A percentile compares a stretch with the other conserved stretches of the same genome.
These are phyloP conservation scores for Melanerpes formicivorus DNA, from an alignment of 2,113 vertebrate genomes.

Conservation along the genomic window DNA sequence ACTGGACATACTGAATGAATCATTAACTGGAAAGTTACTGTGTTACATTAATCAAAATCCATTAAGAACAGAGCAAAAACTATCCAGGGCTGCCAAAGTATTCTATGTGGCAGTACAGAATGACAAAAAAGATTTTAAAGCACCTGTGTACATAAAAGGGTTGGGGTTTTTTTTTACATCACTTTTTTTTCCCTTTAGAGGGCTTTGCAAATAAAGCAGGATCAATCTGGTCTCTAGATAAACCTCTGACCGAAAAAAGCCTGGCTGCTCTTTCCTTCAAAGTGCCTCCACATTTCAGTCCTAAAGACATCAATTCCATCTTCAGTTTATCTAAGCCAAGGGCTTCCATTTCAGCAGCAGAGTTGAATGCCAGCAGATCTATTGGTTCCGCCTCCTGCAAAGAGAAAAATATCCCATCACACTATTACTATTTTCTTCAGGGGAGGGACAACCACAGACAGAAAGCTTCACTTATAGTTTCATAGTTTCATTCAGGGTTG, in stretches of 20 bases:
- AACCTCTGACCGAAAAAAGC: conserved; percentile 85
- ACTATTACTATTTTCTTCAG: neutral
- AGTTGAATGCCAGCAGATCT: conserved; percentile 73
- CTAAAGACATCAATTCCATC: conserved; percentile 78
- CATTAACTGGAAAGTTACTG: neutral
- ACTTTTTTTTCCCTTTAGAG: conserved; percentile 80
- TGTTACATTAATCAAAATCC: neutral
- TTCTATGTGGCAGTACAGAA: neutral
- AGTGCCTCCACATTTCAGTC: conserved; percentile 93
- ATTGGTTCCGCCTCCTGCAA: conserved; percentile 56
- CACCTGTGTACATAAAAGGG: neutral
- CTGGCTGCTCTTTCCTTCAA: conserved; percentile 86
- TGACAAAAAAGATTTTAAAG: neutral
- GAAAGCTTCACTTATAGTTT: neutral
- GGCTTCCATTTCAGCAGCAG: conserved; percentile 80
- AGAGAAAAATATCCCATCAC: neutral
- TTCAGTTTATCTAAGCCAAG: conserved; percentile 90
- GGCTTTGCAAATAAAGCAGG: conserved; percentile 84
- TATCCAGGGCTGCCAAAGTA: neutral
- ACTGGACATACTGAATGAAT: neutral
- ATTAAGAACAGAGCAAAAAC: neutral
- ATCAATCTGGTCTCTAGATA: conserved; percentile 80
- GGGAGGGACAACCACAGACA: neutral
- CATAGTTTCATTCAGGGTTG: too few species aligned
- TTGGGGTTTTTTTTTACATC: neutral